Conservation (phyloP, 1,140 invertebrate genomes). For the Diplogasteroides magnus region DNA sequence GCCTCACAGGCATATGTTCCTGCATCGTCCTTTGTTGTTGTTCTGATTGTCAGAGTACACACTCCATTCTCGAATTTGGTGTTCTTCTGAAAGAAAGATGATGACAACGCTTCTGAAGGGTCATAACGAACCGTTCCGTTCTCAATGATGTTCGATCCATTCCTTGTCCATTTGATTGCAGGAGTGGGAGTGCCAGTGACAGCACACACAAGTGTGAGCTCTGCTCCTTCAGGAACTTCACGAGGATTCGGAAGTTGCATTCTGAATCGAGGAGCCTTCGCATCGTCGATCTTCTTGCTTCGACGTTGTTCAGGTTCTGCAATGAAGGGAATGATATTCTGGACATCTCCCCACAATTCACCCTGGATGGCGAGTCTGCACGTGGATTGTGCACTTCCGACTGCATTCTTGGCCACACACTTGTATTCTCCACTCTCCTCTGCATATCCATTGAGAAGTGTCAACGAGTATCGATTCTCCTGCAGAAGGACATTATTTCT, state of each 20-base stretch:
- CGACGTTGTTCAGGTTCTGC: conserved; percentile 12
- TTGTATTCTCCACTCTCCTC: conserved; percentile 86
- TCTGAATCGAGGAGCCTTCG: conserved; percentile 32
- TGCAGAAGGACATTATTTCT: background rate
- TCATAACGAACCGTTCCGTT: conserved; percentile 15
- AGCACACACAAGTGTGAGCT: conserved; percentile 45
- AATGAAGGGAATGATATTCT: background rate
- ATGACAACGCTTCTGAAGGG: too few species aligned
- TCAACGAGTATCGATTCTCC: conserved; percentile 26
- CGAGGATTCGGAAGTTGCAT: conserved; percentile 42
- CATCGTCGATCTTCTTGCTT: conserved; percentile 30
- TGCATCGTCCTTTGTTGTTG: conserved; percentile 32
- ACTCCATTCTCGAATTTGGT: conserved; percentile 41
- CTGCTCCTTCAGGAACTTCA: conserved; percentile 40
- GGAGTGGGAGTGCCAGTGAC: conserved; percentile 42
- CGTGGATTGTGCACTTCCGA: conserved; percentile 67
- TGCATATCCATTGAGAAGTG: conserved; percentile 76
- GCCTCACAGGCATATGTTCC: conserved; percentile 41
- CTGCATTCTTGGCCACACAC: conserved; percentile 75
- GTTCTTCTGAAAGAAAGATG: conserved; percentile 5
- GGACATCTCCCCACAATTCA: background rate
- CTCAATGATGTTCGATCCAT: conserved; percentile 35
- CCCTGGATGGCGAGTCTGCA: conserved; percentile 38
- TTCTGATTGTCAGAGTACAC: conserved; percentile 35
- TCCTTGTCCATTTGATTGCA: conserved; percentile 40